Conservation (phyloP, 2,888 invertebrate species). For the Xanthia togata region DNA sequence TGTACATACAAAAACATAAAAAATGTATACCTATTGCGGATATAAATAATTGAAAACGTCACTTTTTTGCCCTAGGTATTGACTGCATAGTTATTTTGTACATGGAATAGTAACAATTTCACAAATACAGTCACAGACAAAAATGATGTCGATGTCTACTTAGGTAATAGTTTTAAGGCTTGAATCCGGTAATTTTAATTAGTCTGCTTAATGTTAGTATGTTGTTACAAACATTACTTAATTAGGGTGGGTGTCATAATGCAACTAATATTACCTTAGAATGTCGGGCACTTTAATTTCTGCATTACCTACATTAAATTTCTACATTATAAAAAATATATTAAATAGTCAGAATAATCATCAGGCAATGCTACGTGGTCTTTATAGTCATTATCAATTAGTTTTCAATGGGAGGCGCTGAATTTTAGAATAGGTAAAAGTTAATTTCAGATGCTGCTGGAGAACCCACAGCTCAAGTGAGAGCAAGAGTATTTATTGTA, state of each 20-base stretch:
- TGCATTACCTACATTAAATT: neutral
- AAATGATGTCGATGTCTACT: neutral
- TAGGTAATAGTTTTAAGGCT: slow-evolving; percentile 10
- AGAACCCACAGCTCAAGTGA: neutral
- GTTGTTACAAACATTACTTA: slow-evolving; percentile 16
- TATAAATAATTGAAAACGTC: slow-evolving; percentile 5
- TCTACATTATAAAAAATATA: neutral
- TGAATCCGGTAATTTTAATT: neutral
- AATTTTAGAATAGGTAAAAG: neutral
- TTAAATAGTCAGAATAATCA: neutral
- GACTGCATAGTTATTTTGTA: neutral
- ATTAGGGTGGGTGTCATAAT: slow-evolving; percentile 7
- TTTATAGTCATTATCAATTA: neutral
- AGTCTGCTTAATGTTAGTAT: slow-evolving; percentile 1
- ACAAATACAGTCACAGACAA: neutral
- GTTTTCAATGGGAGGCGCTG: neutral
- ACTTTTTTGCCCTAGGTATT: slow-evolving; percentile 2
- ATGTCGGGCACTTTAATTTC: slow-evolving; percentile 4
- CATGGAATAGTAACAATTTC: neutral
- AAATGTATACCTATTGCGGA: slow-evolving; percentile 28
- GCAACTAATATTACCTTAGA: neutral
- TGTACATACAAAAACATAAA: slow-evolving; percentile 8
- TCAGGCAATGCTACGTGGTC: neutral
- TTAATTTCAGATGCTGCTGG: neutral
- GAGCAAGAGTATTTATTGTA: neutral